Percentiles rank a stretch among this genome's conserved stretches.
Evolutionary conservation across 1,140 invertebrate genomes (phyloP).

Genomic region (Drosophila pachea): DNA sequence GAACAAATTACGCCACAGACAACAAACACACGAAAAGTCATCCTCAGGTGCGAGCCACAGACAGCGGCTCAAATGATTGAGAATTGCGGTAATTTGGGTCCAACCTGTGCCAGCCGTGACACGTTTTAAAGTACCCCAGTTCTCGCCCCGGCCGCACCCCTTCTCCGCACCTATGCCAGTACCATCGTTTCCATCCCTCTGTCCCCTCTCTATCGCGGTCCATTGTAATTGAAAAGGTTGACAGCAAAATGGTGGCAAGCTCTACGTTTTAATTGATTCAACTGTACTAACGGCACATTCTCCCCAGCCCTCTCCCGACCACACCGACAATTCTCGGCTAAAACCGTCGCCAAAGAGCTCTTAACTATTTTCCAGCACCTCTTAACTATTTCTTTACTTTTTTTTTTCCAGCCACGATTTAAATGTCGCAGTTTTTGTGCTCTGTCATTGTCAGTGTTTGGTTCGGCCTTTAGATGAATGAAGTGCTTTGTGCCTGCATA

Average conservation of each 20-base stretch:
- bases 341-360: background rate
- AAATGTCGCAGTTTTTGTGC: conserved; percentile 61
- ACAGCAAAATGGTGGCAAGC: conserved; percentile 49
- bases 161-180: background rate
- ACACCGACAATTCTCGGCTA: conserved; percentile 2
- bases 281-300: conserved; percentile 67
- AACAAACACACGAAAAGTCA: conserved; percentile 27
- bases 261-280: conserved; percentile 66
- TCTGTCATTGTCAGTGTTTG: conserved; percentile 57
- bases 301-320: conserved; percentile 36
- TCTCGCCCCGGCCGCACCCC: too few relatives aligned
- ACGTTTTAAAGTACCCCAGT: conserved; percentile 47
- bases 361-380: conserved; percentile 19
- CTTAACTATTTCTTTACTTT: conserved; percentile 35
- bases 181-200: conserved; percentile 5
- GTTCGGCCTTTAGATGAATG: conserved; percentile 44
- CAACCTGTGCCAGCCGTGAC: conserved; percentile 69
- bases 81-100: conserved; percentile 61
- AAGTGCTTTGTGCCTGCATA: conserved; percentile 25
- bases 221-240: conserved; percentile 62
- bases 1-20: conserved; percentile 64
- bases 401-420: conserved; percentile 33
- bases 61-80: conserved; percentile 54
- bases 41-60: conserved; percentile 66
- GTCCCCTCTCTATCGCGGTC: background rate